A percentile compares a stretch with the other conserved stretches of the same genome.
Evolutionary conservation across 2,888 invertebrate genomes (phyloP).

Genomic region (Lordiphosa andalusiaca): DNA sequence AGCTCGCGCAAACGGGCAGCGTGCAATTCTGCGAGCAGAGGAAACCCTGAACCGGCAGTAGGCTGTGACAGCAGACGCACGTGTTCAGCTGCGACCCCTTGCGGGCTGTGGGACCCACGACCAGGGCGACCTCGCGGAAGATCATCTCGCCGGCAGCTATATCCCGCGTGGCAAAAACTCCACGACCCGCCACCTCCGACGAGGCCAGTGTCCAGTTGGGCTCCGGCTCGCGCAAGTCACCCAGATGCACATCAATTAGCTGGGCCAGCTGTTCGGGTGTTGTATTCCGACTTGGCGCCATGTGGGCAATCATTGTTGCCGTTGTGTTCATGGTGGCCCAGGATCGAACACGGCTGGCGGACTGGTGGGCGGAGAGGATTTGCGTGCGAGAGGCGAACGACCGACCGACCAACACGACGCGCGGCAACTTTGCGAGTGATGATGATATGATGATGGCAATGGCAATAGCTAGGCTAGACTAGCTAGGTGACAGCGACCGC

Average conservation of each 20-base stretch:
- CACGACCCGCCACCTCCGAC: slow-evolving; percentile 86
- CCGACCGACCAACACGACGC: slow-evolving; percentile 47
- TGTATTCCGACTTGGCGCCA: slow-evolving; percentile 64
- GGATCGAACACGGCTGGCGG: slow-evolving; percentile 20
- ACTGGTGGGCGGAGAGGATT: too few relatives aligned
- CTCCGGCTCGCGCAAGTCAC: slow-evolving; percentile 69
- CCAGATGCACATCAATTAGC: slow-evolving; percentile 76
- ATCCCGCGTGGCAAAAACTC: slow-evolving; percentile 86
- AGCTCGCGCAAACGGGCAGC: slow-evolving; percentile 85
- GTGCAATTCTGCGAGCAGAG: slow-evolving; percentile 85
- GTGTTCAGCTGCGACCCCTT: slow-evolving; percentile 82
- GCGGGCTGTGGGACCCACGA: slow-evolving; percentile 85
- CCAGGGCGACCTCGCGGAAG: slow-evolving; percentile 86
- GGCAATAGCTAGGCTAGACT: slow-evolving; percentile 4
- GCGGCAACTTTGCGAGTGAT: slow-evolving; percentile 56
- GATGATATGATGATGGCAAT: slow-evolving; percentile 19
- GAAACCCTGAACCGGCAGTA: slow-evolving; percentile 77
- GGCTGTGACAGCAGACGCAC: slow-evolving; percentile 85
- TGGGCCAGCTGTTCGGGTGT: slow-evolving; percentile 75
- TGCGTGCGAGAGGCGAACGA: slow-evolving; percentile 13
- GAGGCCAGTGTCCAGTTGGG: slow-evolving; percentile 83
- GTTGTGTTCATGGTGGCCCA: slow-evolving; percentile 43
- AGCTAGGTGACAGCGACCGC: slow-evolving; percentile 5
- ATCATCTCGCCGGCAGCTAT: slow-evolving; percentile 86
- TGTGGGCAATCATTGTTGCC: slow-evolving; percentile 59